Evolutionary conservation across 1,140 invertebrate genomes (phyloP).

Genomic region (Anastrepha obliqua): DNA sequence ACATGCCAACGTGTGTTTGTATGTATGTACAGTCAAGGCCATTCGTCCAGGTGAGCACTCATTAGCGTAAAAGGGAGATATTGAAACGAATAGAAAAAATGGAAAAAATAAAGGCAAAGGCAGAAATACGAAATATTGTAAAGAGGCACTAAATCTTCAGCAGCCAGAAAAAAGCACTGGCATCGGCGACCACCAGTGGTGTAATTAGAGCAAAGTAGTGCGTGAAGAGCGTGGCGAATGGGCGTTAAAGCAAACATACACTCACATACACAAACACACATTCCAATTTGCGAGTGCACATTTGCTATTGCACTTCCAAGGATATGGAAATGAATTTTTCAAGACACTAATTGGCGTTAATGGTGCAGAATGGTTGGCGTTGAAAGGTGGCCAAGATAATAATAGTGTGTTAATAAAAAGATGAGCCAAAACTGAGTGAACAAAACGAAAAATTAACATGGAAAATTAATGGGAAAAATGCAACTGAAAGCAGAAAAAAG

Average conservation of each 20-base stretch:
- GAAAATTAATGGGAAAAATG: no score
- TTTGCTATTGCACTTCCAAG: neutral
- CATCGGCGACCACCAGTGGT: neutral
- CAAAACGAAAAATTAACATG: no score
- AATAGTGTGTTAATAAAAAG: conserved; percentile 9
- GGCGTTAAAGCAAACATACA: neutral
- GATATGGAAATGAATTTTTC: conserved; percentile 41
- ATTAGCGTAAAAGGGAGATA: neutral
- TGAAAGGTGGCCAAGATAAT: conserved; percentile 8
- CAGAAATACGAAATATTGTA: neutral
- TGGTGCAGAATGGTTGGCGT: neutral
- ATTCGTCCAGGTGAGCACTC: neutral
- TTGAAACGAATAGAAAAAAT: neutral
- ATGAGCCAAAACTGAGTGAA: no score
- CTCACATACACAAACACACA: neutral
- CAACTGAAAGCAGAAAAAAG: no score
- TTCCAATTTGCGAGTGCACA: neutral
- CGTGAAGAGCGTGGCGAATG: neutral
- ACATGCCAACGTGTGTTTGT: no score
- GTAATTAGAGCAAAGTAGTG: neutral
- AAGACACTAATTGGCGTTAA: conserved; percentile 42
- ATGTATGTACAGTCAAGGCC: neutral
- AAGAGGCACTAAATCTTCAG: neutral
- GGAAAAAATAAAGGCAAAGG: neutral
- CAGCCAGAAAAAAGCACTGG: neutral